Percentiles rank a stretch among this genome's conserved stretches.
Conservation (phyloP, 2,888 invertebrate species). For the Geotrupes spiniger region DNA sequence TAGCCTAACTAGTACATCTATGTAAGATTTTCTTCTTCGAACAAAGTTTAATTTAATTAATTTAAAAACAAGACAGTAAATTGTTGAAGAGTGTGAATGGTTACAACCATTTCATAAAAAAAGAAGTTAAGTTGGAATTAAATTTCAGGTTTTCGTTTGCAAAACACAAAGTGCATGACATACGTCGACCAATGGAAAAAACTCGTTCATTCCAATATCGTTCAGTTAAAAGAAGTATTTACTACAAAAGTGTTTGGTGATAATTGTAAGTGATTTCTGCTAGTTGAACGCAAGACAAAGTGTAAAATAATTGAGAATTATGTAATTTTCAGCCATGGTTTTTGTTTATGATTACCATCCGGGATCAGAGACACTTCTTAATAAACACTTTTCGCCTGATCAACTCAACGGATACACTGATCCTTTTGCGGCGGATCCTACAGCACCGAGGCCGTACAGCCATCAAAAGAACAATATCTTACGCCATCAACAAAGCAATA, state of each 20-base stretch:
- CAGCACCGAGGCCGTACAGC: constrained; percentile 75
- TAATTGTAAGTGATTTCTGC: constrained; percentile 66
- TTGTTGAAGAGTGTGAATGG: too few species aligned
- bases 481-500: constrained; percentile 67
- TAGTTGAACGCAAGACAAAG: background rate
- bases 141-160: constrained; percentile 71
- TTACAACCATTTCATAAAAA: too few species aligned
- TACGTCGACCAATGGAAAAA: constrained; percentile 94
- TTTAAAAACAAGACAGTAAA: too few species aligned
- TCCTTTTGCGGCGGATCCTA: constrained; percentile 82
- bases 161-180: constrained; percentile 79
- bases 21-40: too few species aligned
- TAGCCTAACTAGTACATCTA: too few species aligned
- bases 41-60: background rate
- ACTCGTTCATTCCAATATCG: constrained; percentile 91
- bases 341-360: constrained; percentile 97
- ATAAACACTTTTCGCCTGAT: constrained; percentile 74
- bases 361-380: constrained; percentile 81
- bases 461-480: constrained; percentile 81
- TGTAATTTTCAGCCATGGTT: constrained; percentile 71
- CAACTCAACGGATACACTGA: constrained; percentile 66
- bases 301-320: background rate
- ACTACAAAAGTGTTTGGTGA: constrained; percentile 96
- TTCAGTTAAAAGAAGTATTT: constrained; percentile 88
- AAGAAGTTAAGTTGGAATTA: too few species aligned